These are phyloP conservation scores for Acrobasis consociella DNA, from an alignment of 2,888 invertebrate species.

Conservation along the genomic window DNA sequence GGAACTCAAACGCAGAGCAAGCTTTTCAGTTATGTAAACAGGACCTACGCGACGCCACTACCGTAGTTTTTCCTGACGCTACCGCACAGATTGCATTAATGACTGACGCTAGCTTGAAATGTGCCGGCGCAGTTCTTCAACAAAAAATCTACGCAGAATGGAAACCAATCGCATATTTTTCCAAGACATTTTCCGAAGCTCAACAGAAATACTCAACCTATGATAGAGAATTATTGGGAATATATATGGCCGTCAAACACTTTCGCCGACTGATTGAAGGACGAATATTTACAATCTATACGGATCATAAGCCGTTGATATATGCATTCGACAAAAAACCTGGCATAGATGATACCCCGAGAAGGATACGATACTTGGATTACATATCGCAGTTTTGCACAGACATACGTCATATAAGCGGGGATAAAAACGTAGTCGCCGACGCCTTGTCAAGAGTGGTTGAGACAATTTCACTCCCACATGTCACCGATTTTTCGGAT, in stretches of 20 bases:
- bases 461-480: constrained; percentile 1
- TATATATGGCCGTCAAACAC: constrained; percentile 27
- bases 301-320: constrained; percentile 23
- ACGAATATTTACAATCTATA: constrained; percentile 22
- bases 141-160: constrained; percentile 16
- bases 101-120: constrained; percentile 26
- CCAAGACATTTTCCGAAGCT: constrained; percentile 24
- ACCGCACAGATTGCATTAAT: constrained; percentile 13
- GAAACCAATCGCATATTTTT: constrained; percentile 30
- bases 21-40: constrained; percentile 11
- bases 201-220: constrained; percentile 27
- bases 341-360: constrained; percentile 18
- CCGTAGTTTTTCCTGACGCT: constrained; percentile 4
- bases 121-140: constrained; percentile 24
- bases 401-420: too few species aligned
- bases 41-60: background rate
- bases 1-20: constrained; percentile 15
- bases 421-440: too few species aligned
- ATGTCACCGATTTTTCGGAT: background rate
- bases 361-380: too few species aligned
- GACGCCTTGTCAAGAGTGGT: background rate
- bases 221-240: constrained; percentile 29
- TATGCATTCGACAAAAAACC: constrained; percentile 9
- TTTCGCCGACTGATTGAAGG: constrained; percentile 26
- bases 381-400: too few species aligned